Base-by-base conservation (phyloP, 2,888 invertebrate species). In the Myathropa florea region DNA sequence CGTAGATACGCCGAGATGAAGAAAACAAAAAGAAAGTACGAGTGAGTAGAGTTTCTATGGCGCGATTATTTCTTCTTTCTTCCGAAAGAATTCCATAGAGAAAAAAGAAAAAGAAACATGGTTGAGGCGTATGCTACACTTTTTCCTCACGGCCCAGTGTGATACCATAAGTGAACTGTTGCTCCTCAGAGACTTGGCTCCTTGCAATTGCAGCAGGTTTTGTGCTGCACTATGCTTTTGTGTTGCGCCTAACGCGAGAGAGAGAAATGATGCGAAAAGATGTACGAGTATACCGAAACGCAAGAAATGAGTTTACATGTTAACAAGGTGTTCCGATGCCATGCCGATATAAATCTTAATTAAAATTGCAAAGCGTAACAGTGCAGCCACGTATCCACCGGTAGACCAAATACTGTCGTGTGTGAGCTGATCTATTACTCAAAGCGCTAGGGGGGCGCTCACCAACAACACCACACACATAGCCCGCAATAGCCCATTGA, bases 331-430 rank as follows among this genome's bases (percentile, higher is more conserved):
- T 89, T 89, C 83, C 88, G 87, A 88, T 86, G 83, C 73, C 88
- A 88, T 86, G 83, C 73, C 88, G 89, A 89, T 88, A 89, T 89
- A 89, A 88, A 89, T 89, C 88, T 89, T 88, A 89, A 89, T 89
- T 89, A 88, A 89, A 89, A 89, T 85, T 84, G 88, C 88, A 88
- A 86, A 88, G 88, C 88, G 78, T 86, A 86, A 78, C 83, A 86
- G 60, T 77, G 59, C 39, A 60, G 80, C 68, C 39, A 39, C 26
- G n/a, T 36, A 39, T 64, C 9, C 28, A 9, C n/a, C 33, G 55
- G 71, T 67, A 65, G 70, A 75, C 70, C 71, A 80, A 81, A 84
- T 30, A 78, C 57, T 71, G 57, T 70, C 57, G 77, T 71, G 67
- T 77, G 67, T 70, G 39, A 63, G 63, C 63, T 81, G 81, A 85